These are phyloP conservation scores for Henricia sp. DNA, from an alignment of 53 echinoderm and acorn worm genomes.

Conservation along the genomic window DNA sequence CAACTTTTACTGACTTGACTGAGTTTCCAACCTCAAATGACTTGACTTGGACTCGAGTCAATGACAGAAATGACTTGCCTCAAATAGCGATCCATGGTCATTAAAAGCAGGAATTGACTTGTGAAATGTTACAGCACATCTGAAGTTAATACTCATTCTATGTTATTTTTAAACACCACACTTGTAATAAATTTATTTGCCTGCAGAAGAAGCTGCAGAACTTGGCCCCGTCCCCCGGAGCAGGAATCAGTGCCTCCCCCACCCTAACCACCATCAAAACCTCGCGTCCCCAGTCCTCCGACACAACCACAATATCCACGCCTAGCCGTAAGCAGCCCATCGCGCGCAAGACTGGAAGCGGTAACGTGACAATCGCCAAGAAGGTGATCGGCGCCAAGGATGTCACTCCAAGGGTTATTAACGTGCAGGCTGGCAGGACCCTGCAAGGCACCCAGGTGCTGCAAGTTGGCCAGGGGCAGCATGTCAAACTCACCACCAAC, in stretches of 20 bases:
- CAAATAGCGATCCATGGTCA: no score
- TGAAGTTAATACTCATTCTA: no score
- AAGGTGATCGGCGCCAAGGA: constrained; percentile 59
- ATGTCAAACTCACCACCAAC: constrained; percentile 30
- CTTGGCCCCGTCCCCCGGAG: constrained; percentile 46
- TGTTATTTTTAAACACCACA: no score
- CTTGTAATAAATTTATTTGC: no score
- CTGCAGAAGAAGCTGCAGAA: constrained; percentile 57
- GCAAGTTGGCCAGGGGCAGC: constrained; percentile 20
- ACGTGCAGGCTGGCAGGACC: constrained; percentile 2
- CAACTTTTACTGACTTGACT: no score
- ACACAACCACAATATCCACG: background rate
- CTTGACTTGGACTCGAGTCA: no score
- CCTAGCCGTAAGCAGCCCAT: constrained; percentile 11
- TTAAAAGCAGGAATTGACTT: no score
- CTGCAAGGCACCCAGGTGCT: constrained; percentile 28
- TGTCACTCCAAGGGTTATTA: constrained; percentile 18
- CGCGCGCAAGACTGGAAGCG: constrained; percentile 54
- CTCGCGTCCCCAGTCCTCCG: background rate
- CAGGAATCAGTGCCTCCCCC: background rate
- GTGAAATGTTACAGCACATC: no score
- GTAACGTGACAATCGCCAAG: constrained; percentile 11
- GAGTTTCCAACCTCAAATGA: no score
- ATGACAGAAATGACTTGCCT: no score
- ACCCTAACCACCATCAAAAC: constrained; percentile 50